phyloP scores from a whole-genome alignment of 2,113 vertebrate species.

The Geothlypis trichas region DNA sequence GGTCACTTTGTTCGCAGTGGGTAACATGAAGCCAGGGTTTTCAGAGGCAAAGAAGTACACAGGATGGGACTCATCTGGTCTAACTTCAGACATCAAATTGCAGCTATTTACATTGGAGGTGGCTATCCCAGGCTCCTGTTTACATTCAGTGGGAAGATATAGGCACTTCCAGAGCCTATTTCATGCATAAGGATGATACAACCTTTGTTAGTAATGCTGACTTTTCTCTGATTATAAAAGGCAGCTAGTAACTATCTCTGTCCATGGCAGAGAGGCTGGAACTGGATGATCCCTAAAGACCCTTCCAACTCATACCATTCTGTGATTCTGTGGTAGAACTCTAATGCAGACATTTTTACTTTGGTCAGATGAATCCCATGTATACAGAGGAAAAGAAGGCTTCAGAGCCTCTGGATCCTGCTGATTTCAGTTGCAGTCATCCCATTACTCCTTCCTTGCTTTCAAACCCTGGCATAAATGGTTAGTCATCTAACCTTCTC shows the following conservation, averaged over 20 bases:
- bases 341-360: neutral
- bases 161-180: neutral
- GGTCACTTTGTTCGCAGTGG: neutral
- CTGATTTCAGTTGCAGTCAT: neutral
- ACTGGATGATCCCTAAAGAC: neutral
- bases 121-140: neutral
- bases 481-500: neutral
- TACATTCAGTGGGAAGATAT: neutral
- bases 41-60: neutral
- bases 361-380: neutral
- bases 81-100: neutral
- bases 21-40: neutral
- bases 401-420: neutral
- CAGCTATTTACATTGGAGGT: neutral
- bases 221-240: neutral
- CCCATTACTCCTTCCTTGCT: neutral
- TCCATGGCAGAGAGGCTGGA: neutral
- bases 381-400: neutral
- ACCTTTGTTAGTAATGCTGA: neutral
- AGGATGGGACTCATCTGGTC: neutral
- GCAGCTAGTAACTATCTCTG: neutral
- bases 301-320: neutral
- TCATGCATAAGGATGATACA: neutral
- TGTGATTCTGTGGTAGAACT: neutral
- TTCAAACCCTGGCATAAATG: neutral